Percentiles rank a stretch among this genome's conserved stretches.
Evolutionary conservation across 2,888 invertebrate species (phyloP).

Genomic region (Pheosia tremula): DNA sequence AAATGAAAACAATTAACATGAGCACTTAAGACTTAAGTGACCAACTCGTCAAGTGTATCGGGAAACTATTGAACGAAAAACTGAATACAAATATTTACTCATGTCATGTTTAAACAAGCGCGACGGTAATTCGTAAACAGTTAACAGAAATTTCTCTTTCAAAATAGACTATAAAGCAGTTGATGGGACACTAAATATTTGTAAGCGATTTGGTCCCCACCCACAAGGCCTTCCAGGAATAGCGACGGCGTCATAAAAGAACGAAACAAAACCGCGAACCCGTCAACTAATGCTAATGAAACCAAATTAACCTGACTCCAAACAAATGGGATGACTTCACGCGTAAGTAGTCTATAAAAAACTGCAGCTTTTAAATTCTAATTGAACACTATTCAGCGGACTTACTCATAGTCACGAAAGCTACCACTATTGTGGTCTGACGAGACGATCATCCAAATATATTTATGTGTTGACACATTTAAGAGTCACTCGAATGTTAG

Average conservation of each 20-base stretch:
- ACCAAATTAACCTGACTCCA: slow-evolving; percentile 59
- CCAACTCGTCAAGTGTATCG: slow-evolving; percentile 2
- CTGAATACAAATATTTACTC: slow-evolving; percentile 3
- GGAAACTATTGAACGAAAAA: slow-evolving; percentile 10
- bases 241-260: slow-evolving; percentile 67
- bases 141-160: slow-evolving; percentile 41
- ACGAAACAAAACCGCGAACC: slow-evolving; percentile 64
- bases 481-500: slow-evolving; percentile 42
- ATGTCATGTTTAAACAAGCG: slow-evolving; percentile 9
- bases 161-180: slow-evolving; percentile 57
- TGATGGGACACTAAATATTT: slow-evolving; percentile 61
- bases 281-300: slow-evolving; percentile 64
- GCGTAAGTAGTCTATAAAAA: slow-evolving; percentile 21
- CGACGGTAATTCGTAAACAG: slow-evolving; percentile 36
- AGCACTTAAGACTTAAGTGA: slow-evolving; percentile 10
- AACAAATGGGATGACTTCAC: slow-evolving; percentile 55
- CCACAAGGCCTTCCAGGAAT: slow-evolving; percentile 68
- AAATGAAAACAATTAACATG: slow-evolving; percentile 2
- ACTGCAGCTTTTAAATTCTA: slow-evolving; percentile 25
- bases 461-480: slow-evolving; percentile 56
- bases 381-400: slow-evolving; percentile 23
- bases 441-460: slow-evolving; percentile 34
- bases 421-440: slow-evolving; percentile 22
- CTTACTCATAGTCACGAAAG: slow-evolving; percentile 13
- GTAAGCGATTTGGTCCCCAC: slow-evolving; percentile 62